Evolutionary conservation across 2,113 vertebrate genomes (phyloP).

Genomic region (Xiphophorus maculatus): DNA sequence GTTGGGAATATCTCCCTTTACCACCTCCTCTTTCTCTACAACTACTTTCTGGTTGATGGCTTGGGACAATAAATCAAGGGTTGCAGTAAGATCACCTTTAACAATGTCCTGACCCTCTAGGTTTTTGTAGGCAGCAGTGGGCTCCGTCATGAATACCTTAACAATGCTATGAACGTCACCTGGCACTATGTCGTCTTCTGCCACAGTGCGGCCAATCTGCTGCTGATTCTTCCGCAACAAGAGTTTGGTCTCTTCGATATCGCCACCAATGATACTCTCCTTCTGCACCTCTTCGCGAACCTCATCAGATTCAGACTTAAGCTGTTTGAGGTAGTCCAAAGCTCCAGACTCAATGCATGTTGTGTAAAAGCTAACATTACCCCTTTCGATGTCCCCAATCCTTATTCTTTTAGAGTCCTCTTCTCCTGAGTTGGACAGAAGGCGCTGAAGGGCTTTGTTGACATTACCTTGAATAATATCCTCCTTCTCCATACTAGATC

Average conservation of each 20-base stretch:
- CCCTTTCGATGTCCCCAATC: conserved; percentile 85
- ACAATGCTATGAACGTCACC: conserved; percentile 85
- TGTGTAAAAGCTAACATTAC: conserved; percentile 93
- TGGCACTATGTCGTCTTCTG: conserved; percentile 86
- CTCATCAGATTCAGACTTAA: conserved; percentile 80
- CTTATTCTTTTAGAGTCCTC: conserved; percentile 78
- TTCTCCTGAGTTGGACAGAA: conserved; percentile 80
- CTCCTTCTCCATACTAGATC: conserved; percentile 74
- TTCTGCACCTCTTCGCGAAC: conserved; percentile 62
- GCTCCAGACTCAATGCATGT: conserved; percentile 93
- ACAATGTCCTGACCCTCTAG: conserved; percentile 82
- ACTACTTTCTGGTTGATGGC: conserved; percentile 82
- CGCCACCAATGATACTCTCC: conserved; percentile 84
- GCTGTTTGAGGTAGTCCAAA: conserved; percentile 87
- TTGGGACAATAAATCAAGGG: conserved; percentile 85
- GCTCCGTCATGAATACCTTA: conserved; percentile 86
- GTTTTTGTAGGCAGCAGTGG: conserved; percentile 73
- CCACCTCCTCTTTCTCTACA: conserved; percentile 85
- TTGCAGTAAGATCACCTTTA: conserved; percentile 85
- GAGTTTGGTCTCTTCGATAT: conserved; percentile 86
- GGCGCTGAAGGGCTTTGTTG: conserved; percentile 81
- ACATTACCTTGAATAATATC: conserved; percentile 87
- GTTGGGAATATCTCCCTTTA: conserved; percentile 82
- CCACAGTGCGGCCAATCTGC: conserved; percentile 83
- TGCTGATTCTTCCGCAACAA: conserved; percentile 81